Conservation (phyloP, 2,888 invertebrate genomes). For the Acheta domesticus region DNA sequence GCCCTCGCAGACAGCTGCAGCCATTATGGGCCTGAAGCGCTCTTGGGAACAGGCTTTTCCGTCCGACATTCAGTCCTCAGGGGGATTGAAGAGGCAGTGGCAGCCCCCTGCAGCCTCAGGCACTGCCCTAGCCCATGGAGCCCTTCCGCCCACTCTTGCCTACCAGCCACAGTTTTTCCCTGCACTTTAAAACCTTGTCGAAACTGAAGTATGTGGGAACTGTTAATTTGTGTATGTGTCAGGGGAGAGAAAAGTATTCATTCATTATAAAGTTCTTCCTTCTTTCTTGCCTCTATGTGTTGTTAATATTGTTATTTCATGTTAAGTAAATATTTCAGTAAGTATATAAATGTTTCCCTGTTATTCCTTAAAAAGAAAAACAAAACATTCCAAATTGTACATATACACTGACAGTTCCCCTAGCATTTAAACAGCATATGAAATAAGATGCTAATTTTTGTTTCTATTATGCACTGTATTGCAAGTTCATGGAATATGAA, state of each 20-base stretch:
- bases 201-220: neutral
- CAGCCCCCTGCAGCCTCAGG: slow-evolving; percentile 40
- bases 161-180: slow-evolving; percentile 46
- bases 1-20: slow-evolving; percentile 44
- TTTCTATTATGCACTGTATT: too few relatives aligned
- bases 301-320: neutral
- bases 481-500: too few relatives aligned
- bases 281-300: neutral
- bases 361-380: neutral
- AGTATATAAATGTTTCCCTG: neutral
- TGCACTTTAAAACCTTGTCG: slow-evolving; percentile 37
- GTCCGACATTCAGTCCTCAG: slow-evolving; percentile 43
- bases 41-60: slow-evolving; percentile 71
- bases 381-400: neutral
- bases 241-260: neutral
- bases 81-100: slow-evolving; percentile 38
- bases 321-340: neutral
- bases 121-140: slow-evolving; percentile 43
- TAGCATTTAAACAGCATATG: too few relatives aligned
- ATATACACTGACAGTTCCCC: too few relatives aligned
- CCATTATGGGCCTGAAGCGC: slow-evolving; percentile 58
- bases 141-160: slow-evolving; percentile 43
- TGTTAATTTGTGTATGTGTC: neutral
- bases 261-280: too few relatives aligned
- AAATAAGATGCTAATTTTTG: too few relatives aligned